Percentiles rank a stretch among this genome's conserved stretches.
phyloP scores from a whole-genome alignment of 2,113 vertebrate genomes.

The Nothoprocta perdicaria region DNA sequence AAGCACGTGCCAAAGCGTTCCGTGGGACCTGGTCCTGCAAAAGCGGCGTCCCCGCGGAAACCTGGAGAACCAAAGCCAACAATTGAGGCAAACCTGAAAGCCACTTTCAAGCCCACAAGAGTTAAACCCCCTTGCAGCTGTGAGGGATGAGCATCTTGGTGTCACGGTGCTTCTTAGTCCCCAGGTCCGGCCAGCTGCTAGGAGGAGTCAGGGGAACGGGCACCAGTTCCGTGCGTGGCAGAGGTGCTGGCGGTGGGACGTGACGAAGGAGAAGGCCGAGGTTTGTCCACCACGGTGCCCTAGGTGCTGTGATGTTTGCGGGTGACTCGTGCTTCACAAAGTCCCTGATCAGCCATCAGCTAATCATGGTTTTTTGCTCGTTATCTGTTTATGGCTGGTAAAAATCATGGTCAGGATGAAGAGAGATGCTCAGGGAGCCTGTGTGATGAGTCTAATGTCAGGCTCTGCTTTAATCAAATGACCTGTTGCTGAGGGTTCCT shows the following conservation, averaged over 20 bases:
- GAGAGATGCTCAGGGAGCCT: neutral
- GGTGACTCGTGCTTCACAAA: neutral
- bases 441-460: neutral
- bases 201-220: neutral
- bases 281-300: neutral
- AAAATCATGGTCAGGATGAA: neutral
- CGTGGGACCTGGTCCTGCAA: neutral
- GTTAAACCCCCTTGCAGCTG: neutral
- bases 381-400: fast-evolving
- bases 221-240: fast-evolving
- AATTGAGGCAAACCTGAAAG: neutral
- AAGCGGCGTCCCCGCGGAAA: neutral
- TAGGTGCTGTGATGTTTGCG: neutral
- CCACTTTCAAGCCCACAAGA: neutral
- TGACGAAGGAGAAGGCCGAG: neutral
- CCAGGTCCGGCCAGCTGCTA: neutral
- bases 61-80: neutral
- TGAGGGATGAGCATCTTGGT: neutral
- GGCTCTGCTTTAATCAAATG: neutral
- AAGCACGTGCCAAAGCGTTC: neutral
- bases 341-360: neutral
- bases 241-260: fast-evolving
- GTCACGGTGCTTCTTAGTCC: neutral
- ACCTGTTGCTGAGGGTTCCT: neutral
- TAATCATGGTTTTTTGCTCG: neutral